Percentiles rank a stretch among this genome's conserved stretches.
These are phyloP conservation scores for Calephelis nemesis DNA, from an alignment of 1,140 invertebrate genomes.

Conservation along the genomic window DNA sequence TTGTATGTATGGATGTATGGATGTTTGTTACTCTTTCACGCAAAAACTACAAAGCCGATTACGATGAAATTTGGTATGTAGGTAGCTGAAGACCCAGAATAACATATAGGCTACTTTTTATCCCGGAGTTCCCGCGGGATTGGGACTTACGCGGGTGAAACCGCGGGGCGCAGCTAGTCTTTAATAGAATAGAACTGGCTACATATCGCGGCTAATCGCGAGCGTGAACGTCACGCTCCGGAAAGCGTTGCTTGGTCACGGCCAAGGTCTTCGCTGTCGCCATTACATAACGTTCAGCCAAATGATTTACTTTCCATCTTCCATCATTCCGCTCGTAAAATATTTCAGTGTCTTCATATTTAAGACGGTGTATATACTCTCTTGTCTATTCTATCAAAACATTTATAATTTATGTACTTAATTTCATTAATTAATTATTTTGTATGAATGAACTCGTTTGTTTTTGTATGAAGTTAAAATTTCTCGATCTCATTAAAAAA, in stretches of 20 bases:
- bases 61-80: too few relatives aligned
- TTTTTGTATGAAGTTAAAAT: too few relatives aligned
- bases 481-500: too few relatives aligned
- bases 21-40: too few relatives aligned
- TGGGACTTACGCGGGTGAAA: too few relatives aligned
- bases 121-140: too few relatives aligned
- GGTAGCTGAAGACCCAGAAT: too few relatives aligned
- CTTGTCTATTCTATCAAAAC: constrained; percentile 2
- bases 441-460: too few relatives aligned
- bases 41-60: too few relatives aligned
- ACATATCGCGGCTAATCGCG: constrained; percentile 52
- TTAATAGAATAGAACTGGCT: constrained; percentile 34
- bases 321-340: constrained; percentile 23
- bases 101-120: too few relatives aligned
- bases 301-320: constrained; percentile 45
- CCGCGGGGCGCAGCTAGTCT: too few relatives aligned
- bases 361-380: constrained; percentile 2
- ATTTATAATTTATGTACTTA: background rate
- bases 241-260: constrained; percentile 67
- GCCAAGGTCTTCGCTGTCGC: constrained; percentile 64
- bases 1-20: too few relatives aligned
- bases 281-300: constrained; percentile 63
- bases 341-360: constrained; percentile 21
- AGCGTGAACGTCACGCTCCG: constrained; percentile 55
- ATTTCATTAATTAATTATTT: background rate